Evolutionary conservation across 2,113 vertebrate genomes (phyloP), one percentile per base, ranked within the genome.

Genomic region (Epinephelus moara): DNA sequence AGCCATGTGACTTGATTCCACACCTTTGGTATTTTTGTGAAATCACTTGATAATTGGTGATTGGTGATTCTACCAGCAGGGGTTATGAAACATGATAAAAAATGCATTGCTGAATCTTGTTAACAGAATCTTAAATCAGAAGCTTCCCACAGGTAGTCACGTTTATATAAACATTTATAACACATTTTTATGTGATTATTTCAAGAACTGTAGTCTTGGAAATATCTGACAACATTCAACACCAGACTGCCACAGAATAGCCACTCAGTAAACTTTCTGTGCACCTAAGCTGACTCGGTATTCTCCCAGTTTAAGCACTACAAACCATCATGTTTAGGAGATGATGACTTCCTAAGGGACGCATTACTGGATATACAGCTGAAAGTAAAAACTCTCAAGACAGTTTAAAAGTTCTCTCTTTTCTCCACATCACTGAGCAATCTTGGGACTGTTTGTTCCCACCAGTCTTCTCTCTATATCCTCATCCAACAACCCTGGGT

Each of bases 331-430:
- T 2, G 2, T 72, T 42, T 23, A 59, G 0, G 21, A 11, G 37
- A 47, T 53, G 25, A n/a, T 9, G 15, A 61, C 52, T 21, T 76
- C 66, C 42, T 60, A 21, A 73, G 30, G 19, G 70, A 63, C 10
- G 1, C 40, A 18, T 49, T 47, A 55, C 13, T 40, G 27, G 66
- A 62, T 13, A 37, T 18, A n/a, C 12, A 13, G 15, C 57, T 64
- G 53, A 19, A 57, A 53, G 40, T 56, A 19, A 45, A 67, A 78
- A 63, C 40, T 57, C 23, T 47, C 3, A 9, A 49, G 17, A 56
- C n/a, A 15, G 5, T 80, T 49, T 27, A 52, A 72, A 80, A 40
- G 8, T 75, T 55, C 9, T 78, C 2, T 81, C 42, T 63, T 62
- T 30, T 33, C 21, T 15, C 2, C 13, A 25, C 61, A 70, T 74